Conservation (phyloP, 2,888 invertebrate species). For the Argyresthia albistria region DNA sequence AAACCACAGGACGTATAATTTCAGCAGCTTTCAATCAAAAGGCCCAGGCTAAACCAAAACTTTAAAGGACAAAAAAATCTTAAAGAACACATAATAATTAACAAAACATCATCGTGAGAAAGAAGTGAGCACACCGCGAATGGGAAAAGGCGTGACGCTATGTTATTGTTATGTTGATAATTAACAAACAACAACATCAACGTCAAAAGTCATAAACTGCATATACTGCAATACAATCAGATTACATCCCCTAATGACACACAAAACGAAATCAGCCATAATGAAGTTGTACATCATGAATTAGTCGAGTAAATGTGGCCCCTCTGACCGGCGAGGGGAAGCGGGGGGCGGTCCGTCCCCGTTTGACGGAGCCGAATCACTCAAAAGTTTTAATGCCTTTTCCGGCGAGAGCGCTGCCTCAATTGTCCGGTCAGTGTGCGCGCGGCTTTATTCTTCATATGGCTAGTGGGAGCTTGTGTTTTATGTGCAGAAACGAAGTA, state of each 20-base stretch:
- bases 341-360: slow-evolving; percentile 35
- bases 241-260: background rate
- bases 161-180: no score
- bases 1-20: no score
- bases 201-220: no score
- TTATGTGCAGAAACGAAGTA: no score
- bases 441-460: slow-evolving; percentile 18
- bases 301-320: slow-evolving; percentile 7
- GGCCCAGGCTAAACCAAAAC: no score
- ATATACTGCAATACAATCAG: background rate
- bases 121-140: no score
- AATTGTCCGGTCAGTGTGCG: slow-evolving; percentile 21
- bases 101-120: no score
- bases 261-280: background rate
- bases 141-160: no score
- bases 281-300: slow-evolving; percentile 3
- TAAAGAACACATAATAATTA: no score
- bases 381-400: slow-evolving; percentile 70
- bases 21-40: no score
- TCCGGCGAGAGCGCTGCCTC: slow-evolving; percentile 39
- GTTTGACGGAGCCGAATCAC: slow-evolving; percentile 70
- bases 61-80: no score
- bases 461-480: background rate
- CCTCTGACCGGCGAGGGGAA: background rate
- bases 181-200: no score